Evolutionary conservation across 1,140 invertebrate genomes (phyloP).

Genomic region (Magallana angulata): DNA sequence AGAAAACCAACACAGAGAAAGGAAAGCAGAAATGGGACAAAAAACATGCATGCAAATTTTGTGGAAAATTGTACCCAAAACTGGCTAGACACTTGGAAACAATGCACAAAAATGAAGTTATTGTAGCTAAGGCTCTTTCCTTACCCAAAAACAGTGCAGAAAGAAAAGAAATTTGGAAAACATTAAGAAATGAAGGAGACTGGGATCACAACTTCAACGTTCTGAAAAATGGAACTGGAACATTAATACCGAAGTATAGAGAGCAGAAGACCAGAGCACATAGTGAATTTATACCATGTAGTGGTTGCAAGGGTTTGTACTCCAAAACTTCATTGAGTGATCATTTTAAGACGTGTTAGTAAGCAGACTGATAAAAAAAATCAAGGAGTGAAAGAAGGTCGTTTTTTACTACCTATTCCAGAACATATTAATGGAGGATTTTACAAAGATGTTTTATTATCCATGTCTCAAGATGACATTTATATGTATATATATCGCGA

Average conservation of each 20-base stretch:
- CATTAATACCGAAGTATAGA: conserved; percentile 37
- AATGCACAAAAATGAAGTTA: not conserved
- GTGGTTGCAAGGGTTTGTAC: not conserved
- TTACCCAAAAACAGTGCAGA: not conserved
- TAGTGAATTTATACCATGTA: conserved; percentile 27
- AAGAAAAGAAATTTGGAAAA: conserved; percentile 26
- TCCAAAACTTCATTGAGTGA: not conserved
- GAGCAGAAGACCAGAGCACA: not conserved
- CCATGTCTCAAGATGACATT: not conserved
- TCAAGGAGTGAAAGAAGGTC: not conserved
- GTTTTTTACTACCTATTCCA: not conserved
- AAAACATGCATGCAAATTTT: conserved; percentile 17
- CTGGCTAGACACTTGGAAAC: conserved; percentile 14
- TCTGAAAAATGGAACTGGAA: conserved; percentile 12
- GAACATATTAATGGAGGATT: not conserved
- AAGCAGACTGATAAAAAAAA: not conserved
- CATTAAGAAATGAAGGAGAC: conserved; percentile 23
- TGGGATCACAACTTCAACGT: conserved; percentile 36
- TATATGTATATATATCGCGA: not conserved
- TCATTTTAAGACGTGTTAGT: not conserved
- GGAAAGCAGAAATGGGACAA: not conserved
- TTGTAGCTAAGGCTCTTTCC: conserved; percentile 5
- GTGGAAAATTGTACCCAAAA: conserved; percentile 28
- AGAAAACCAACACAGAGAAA: no score
- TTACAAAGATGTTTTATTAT: not conserved